Base-by-base conservation (phyloP, 2,888 invertebrate species). In the Miltochrista miniata region DNA sequence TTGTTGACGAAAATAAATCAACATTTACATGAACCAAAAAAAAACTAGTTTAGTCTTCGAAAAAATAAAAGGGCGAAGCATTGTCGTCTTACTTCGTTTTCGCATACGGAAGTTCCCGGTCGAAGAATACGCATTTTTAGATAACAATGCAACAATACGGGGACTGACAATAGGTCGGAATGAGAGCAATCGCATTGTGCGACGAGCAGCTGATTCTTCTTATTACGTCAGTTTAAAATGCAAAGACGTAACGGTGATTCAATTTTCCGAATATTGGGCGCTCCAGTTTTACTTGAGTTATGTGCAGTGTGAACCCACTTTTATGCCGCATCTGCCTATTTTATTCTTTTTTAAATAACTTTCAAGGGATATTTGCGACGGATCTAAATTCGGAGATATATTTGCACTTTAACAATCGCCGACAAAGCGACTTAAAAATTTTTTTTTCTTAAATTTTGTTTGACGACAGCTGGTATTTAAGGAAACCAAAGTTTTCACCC, bases 1-100 rank as follows among this genome's bases (percentile, higher is more conserved):
- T 88, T 89, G 90, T 89, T 90, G 88, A 86, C 87, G 77, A 81
- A 85, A 88, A 88, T 89, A 87, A 88, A 88, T 89, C 88, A 88
- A 83, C 81, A 87, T 87, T 86, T 85, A 88, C 87, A 86, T 85
- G 83, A 68, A 76, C 51, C 50, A 40, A 83, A 82, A 84, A 68
- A 83, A 79, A 86, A 87, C 89, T 75, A 82, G 89, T 89, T 87
- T 77, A 67, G 74, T 70, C 67, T 53, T 48, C 58, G 56, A 70
- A 76, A 81, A 79, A 75, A 79, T 71, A 64, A 77, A 80, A 82
- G 84, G 85, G 85, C 76, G 76, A 71, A 55, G 74, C 61, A 76
- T 85, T 85, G 83, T 74, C 55, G 73, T 72, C 73, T 71, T 70
- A 66, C 66, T 61, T 67, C 63, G 72, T 77, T 85, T 88, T 89